A percentile compares a stretch with the other conserved stretches of the same genome.
These are phyloP conservation scores for Myotis lucifugus DNA, from an alignment of 2,113 vertebrate genomes.

Conservation along the genomic window DNA sequence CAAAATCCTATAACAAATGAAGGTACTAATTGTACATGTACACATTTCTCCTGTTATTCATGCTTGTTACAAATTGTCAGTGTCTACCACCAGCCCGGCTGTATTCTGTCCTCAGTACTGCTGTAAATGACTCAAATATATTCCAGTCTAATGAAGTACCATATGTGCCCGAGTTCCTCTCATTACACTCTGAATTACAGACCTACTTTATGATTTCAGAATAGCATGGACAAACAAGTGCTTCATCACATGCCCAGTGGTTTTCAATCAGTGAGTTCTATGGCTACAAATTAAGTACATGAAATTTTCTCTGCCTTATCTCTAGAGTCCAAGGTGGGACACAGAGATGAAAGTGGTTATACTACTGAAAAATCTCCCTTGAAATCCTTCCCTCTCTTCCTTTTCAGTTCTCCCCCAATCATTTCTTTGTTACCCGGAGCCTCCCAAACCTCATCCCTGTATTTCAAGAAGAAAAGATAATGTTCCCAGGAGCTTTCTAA, in stretches of 20 bases:
- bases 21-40: neutral
- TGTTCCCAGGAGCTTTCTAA: constrained; percentile 10
- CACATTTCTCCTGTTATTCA: constrained; percentile 8
- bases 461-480: constrained; percentile 1
- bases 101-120: constrained; percentile 41
- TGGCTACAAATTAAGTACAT: constrained; percentile 30
- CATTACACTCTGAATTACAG: constrained; percentile 57
- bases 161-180: constrained; percentile 51
- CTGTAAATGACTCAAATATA: constrained; percentile 55
- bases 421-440: neutral
- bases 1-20: constrained; percentile 28
- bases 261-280: constrained; percentile 50
- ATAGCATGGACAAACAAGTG: constrained; percentile 57
- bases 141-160: constrained; percentile 62
- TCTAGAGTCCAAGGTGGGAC: neutral
- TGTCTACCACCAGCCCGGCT: constrained; percentile 22
- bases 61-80: neutral
- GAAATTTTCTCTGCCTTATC: constrained; percentile 42
- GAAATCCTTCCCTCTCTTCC: neutral
- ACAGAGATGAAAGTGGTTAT: neutral
- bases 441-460: neutral
- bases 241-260: constrained; percentile 44
- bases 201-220: constrained; percentile 60
- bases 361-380: neutral
- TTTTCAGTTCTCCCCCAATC: neutral